phyloP scores from a whole-genome alignment of 2,888 invertebrate genomes.

The Saturnia japonica region DNA sequence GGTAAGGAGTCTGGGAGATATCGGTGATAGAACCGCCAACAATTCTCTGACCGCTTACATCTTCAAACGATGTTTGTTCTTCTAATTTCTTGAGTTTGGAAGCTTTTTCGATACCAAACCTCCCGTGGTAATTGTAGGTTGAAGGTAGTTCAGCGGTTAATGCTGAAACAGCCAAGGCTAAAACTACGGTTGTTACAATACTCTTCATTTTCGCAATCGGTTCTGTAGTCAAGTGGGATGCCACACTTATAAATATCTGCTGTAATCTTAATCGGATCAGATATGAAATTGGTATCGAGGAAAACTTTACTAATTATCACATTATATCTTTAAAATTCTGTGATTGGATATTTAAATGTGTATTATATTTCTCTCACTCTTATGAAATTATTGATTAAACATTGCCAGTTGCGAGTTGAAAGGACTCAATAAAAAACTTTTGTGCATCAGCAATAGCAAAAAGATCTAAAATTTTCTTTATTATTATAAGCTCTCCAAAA shows the following conservation, averaged over 20 bases:
- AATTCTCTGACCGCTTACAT: constrained; percentile 31
- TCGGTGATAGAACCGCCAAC: constrained; percentile 40
- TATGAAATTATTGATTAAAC: background rate
- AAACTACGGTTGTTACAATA: constrained; percentile 18
- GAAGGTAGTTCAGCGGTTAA: constrained; percentile 29
- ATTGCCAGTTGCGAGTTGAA: background rate
- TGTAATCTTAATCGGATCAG: constrained; percentile 25
- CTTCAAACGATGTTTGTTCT: constrained; percentile 17
- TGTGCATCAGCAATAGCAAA: background rate
- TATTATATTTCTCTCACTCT: background rate
- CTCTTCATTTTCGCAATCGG: constrained; percentile 26
- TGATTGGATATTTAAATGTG: background rate
- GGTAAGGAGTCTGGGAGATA: constrained; percentile 43
- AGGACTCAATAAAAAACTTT: background rate
- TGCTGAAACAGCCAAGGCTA: constrained; percentile 17
- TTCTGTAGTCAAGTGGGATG: background rate
- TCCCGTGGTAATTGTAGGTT: constrained; percentile 39
- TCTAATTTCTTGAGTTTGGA: constrained; percentile 22
- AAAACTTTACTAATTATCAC: background rate
- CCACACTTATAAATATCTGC: background rate
- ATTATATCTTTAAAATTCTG: constrained; percentile 3
- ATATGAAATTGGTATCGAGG: constrained; percentile 10
- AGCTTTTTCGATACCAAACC: constrained; percentile 39
- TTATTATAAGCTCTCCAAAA: no score
- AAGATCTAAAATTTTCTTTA: no score